These are phyloP conservation scores for Aurelia sp. DNA, from an alignment of 30 jellyfish, hydroid and myxozoan genomes.

Conservation along the genomic window DNA sequence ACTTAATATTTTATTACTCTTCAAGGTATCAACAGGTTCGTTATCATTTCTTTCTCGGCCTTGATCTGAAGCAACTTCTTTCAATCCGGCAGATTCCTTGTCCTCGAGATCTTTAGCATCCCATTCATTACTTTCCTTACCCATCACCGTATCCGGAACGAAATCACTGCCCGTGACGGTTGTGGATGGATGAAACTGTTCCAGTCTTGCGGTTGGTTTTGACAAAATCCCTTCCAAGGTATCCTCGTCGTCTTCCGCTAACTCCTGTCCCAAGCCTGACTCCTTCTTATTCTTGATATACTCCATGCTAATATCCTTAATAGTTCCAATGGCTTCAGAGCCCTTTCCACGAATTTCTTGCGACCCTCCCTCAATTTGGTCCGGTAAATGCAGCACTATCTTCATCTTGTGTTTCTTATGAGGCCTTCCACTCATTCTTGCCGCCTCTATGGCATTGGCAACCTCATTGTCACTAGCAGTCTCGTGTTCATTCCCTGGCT, in stretches of 20 bases:
- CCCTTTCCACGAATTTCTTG: constrained; percentile 67
- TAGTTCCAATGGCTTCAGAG: constrained; percentile 63
- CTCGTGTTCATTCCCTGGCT: not conserved
- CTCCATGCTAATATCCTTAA: constrained; percentile 24
- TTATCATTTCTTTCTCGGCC: constrained; percentile 27
- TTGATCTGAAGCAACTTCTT: not conserved
- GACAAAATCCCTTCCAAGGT: constrained; percentile 58
- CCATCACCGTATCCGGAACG: constrained; percentile 49
- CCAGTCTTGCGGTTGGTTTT: constrained; percentile 60
- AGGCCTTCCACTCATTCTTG: not conserved
- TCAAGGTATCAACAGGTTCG: constrained; percentile 18
- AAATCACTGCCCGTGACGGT: constrained; percentile 38
- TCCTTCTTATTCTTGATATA: constrained; percentile 6
- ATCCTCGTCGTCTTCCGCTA: constrained; percentile 72
- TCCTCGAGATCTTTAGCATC: constrained; percentile 24
- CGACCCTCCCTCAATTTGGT: constrained; percentile 44
- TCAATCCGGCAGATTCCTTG: constrained; percentile 7
- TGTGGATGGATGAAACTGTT: constrained; percentile 51
- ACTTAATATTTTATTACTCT: constrained; percentile 43
- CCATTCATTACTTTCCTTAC: constrained; percentile 72
- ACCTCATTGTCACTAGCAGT: not conserved
- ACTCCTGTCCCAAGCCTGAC: constrained; percentile 41
- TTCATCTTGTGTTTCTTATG: constrained; percentile 62
- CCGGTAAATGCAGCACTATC: constrained; percentile 83
- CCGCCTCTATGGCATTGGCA: not conserved